These are phyloP conservation scores for Phataginus tetradactyla DNA, from an alignment of 2,797 vertebrate species.

Conservation along the genomic window DNA sequence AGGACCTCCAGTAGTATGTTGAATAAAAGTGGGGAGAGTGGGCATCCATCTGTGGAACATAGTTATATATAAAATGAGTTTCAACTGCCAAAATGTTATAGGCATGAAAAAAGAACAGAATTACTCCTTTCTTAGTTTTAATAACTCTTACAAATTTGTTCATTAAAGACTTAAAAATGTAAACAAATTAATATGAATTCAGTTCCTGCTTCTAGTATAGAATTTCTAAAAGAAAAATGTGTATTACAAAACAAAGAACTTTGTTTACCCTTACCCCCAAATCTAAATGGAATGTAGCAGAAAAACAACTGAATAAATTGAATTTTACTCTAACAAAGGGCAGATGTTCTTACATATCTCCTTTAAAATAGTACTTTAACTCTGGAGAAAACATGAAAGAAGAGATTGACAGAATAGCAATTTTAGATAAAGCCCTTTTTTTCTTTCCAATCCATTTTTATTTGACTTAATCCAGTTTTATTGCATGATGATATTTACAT, in stretches of 20 bases:
- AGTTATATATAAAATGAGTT: neutral
- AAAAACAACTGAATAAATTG: slow-evolving; percentile 4
- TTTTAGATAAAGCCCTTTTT: slow-evolving; percentile 5
- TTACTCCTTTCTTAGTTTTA: neutral
- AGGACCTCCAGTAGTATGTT: too few relatives aligned
- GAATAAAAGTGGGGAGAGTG: too few relatives aligned
- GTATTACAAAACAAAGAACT: neutral
- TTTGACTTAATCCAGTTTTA: slow-evolving; percentile 40
- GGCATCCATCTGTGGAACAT: neutral
- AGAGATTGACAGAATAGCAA: neutral
- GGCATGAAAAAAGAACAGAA: neutral
- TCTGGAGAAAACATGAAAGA: neutral
- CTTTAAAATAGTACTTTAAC: neutral
- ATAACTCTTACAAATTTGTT: neutral
- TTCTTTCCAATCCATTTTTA: neutral
- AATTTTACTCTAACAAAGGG: neutral
- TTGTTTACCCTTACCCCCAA: neutral
- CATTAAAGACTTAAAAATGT: neutral
- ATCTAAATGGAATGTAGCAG: neutral
- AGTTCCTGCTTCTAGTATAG: neutral
- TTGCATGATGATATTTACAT: slow-evolving; percentile 30
- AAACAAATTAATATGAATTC: neutral
- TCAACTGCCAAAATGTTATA: neutral
- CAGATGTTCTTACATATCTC: neutral
- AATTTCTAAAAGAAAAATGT: slow-evolving; percentile 17